These are phyloP conservation scores for Brachionus plicatilis DNA, from an alignment of 1,140 invertebrate genomes.

Conservation along the genomic window DNA sequence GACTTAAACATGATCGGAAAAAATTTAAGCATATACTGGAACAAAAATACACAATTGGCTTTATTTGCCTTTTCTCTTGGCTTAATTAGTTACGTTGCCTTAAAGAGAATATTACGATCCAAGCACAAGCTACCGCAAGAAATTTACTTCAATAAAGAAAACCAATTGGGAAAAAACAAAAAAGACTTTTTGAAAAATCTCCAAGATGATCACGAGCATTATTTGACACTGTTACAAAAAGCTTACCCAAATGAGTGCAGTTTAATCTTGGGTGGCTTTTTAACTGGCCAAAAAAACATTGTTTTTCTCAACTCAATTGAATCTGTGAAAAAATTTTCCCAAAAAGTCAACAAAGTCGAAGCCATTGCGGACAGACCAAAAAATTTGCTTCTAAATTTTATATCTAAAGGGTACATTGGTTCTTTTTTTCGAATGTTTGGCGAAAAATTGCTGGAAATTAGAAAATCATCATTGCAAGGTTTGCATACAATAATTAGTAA, in stretches of 20 bases:
- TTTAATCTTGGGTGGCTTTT: neutral
- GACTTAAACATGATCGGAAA: neutral
- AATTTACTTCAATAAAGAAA: neutral
- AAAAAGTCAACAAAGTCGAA: neutral
- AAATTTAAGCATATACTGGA: neutral
- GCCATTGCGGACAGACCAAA: slow-evolving; percentile 5
- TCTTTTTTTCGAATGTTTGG: slow-evolving; percentile 37
- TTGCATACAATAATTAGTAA: neutral
- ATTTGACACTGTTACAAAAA: neutral
- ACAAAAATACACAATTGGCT: neutral
- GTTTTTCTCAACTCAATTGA: slow-evolving; percentile 34
- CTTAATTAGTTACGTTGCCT: neutral
- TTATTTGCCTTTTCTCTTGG: neutral
- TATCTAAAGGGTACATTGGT: slow-evolving; percentile 35
- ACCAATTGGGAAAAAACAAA: neutral
- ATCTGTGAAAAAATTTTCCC: slow-evolving; percentile 19
- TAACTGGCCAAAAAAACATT: neutral
- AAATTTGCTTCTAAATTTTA: neutral
- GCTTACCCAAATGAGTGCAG: slow-evolving; percentile 20
- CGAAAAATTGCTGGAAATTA: neutral
- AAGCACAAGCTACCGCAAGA: neutral
- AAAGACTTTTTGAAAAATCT: slow-evolving; percentile 28
- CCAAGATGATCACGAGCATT: slow-evolving; percentile 20
- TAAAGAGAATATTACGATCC: neutral
- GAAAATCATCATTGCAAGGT: slow-evolving; percentile 9